Evolutionary conservation across 2,888 invertebrate genomes (phyloP), one percentile per base, ranked within the genome.

Genomic region (Leptinotarsa rubiginosa): DNA sequence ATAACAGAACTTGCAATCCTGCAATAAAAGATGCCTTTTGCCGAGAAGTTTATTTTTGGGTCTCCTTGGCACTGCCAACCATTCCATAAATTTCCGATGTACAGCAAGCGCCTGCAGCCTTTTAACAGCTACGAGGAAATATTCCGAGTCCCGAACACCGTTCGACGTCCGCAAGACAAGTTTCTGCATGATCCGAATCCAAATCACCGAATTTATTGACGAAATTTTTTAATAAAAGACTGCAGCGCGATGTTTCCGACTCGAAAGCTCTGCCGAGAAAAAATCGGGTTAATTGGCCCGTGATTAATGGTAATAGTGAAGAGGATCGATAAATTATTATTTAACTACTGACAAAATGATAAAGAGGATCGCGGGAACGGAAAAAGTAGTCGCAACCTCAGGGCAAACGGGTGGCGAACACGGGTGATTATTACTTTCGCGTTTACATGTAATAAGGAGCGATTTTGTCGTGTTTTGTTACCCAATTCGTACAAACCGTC

Each of bases 291-390:
- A 74, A 74, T 74, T 64, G 70, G 56, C 66, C 20, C 25, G 59
- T 70, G 74, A 74, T 74, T 70, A 67, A 74, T 72, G 72, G 65
- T 75, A 69, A 69, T 72, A 54, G 69, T 69, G 72, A 18, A 65
- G 54, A 49, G 12, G 20, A 47, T 54, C 72, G 49, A 75, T 75
- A 75, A 75, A 75, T 75, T 65, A 65, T 56, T 62, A 50, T 59
- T 68, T 69, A 75, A 75, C 52, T 68, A 69, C 71, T 69, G 68
- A 75, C 71, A 70, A 69, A 75, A 71, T 71, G 71, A 65, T 70
- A 65, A 54, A 65, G 62, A 74, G 65, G 50, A 31, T 69, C 69
- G 67, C n/a, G 22, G 56, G 67, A 56, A 65, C 56, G 25, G 56
- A 68, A 72, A 70, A 69, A 73, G 69, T 65, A 31, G 65, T 70